Evolutionary conservation across 2,888 invertebrate species (phyloP), one percentile per base, ranked within the genome.

Genomic region (Apotomis turbidana): DNA sequence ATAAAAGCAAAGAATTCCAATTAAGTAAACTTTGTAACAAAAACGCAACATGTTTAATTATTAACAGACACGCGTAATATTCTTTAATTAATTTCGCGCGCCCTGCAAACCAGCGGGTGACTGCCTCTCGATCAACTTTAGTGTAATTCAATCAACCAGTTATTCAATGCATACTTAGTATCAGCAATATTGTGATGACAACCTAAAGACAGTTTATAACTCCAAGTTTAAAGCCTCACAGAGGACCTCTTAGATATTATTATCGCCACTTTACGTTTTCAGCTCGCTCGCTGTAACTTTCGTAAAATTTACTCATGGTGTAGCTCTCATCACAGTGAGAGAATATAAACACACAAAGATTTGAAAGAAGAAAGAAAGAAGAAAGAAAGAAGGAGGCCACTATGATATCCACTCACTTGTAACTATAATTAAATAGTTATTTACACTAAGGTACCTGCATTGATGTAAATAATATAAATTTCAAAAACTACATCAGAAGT

Each of bases 131-230:
- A 86, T 88, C 86, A 86, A 85, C 80, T 82, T 78, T 78, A 80
- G 85, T 80, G 83, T 85, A 82, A 86, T 86, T 85, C 81, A 81
- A 87, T 85, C 81, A 80, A 86, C 86, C 83, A 83, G 84, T 88
- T 86, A 81, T 79, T 81, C 76, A 77, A 80, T 76, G 79, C 79
- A 80, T 84, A 80, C 81, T 83, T 83, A 77, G 76, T 76, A 68
- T 38, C 38, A 70, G 60, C 84, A 46, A 62, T n/a, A 8, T 62
- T 46, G 15, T 44, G 15, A 60, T 60, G 13, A 51, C 4, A 8
- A 4, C n/a, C 5, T 38, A 12, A 5, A 38, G 3, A 3, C 13
- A 51, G 51, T 63, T 63, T 63, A 5, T 63, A 5, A 38, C n/a
- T 51, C 9, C 3, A 63, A 3, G n/a, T 38, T 38, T n/a, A 1